phyloP scores from a whole-genome alignment of 2,797 vertebrate genomes.

The Coccyzus lansbergi region DNA sequence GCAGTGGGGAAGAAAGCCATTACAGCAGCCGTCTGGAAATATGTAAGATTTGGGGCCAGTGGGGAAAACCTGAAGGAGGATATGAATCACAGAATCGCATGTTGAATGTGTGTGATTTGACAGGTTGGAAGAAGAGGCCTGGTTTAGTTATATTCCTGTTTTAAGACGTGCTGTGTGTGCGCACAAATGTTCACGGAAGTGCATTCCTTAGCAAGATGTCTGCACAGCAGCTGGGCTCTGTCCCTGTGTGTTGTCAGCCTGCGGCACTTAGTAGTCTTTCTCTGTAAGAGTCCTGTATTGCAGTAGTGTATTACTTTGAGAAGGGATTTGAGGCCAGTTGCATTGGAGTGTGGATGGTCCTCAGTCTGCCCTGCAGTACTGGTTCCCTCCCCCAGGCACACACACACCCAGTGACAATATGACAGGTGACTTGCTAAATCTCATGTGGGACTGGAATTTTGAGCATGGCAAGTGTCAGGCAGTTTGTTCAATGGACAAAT shows the following conservation, averaged over 20 bases:
- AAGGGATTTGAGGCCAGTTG: background rate
- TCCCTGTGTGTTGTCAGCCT: background rate
- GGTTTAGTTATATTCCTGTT: background rate
- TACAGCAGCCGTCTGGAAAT: background rate
- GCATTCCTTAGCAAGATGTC: background rate
- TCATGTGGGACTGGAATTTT: background rate
- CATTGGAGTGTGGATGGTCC: background rate
- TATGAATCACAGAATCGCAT: background rate
- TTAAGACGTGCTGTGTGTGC: accelerated
- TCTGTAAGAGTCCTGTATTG: background rate
- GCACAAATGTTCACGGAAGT: background rate
- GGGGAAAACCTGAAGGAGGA: background rate
- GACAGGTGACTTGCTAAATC: background rate
- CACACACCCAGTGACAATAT: accelerated
- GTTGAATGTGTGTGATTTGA: background rate
- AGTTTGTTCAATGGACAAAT: background rate
- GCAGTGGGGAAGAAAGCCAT: background rate
- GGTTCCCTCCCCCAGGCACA: background rate
- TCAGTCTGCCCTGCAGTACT: background rate
- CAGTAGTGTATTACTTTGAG: background rate
- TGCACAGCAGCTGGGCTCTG: slow-evolving; percentile 23
- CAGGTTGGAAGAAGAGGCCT: background rate
- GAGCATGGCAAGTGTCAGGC: background rate
- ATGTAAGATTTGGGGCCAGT: background rate
- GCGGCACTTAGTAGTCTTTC: background rate